Conservation (phyloP, 2,113 vertebrate genomes). For the Eudyptes chrysolophus region DNA sequence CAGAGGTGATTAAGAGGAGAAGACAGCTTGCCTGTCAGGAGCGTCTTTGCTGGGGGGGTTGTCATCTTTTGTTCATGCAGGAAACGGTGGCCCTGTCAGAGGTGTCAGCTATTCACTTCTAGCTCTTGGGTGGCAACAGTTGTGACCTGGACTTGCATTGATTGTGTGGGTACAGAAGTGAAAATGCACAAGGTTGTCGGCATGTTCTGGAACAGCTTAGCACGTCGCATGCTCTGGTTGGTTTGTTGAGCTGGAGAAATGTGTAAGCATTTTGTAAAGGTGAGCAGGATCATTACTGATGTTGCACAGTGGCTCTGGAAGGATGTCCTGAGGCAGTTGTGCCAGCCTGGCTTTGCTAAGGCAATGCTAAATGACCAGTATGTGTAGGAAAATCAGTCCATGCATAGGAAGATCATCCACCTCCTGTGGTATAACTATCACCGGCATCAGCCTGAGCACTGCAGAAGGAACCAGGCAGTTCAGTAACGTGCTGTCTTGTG, state of each 20-base stretch:
- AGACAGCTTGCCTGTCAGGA: background rate
- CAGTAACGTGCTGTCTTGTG: background rate
- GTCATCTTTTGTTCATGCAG: accelerated
- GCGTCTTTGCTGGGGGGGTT: no score
- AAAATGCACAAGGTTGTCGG: background rate
- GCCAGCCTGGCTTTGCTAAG: background rate
- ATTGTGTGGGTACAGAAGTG: accelerated
- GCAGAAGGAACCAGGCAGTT: background rate
- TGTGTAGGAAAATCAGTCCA: accelerated
- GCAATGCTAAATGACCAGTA: accelerated
- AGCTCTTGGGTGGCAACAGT: background rate
- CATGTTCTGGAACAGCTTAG: no score
- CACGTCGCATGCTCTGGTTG: accelerated
- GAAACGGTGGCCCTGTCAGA: accelerated
- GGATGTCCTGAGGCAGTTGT: background rate
- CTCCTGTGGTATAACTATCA: no score
- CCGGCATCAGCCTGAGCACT: background rate
- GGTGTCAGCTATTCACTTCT: background rate
- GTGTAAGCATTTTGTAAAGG: accelerated
- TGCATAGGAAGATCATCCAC: accelerated
- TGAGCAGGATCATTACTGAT: accelerated
- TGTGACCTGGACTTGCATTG: no score
- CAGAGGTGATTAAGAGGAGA: background rate
- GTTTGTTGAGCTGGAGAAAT: background rate
- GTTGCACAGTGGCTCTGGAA: background rate